Conservation (phyloP, 2,113 vertebrate species). For the Marmota flaviventris region DNA sequence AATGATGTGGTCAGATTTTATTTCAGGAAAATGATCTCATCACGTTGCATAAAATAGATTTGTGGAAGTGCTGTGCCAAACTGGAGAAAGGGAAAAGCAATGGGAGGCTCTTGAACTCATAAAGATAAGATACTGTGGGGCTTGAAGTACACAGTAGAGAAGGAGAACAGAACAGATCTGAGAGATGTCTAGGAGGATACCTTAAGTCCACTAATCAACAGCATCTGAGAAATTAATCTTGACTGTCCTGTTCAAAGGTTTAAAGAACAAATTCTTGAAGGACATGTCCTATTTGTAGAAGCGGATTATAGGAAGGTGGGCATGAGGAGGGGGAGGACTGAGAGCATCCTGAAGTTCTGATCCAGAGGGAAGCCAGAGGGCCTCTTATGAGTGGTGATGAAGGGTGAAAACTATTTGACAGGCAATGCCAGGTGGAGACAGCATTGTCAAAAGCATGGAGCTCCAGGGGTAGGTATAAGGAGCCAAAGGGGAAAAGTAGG, state of each 20-base stretch:
- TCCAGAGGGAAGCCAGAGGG: background rate
- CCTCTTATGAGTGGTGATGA: background rate
- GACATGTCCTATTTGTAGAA: background rate
- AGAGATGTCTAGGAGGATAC: background rate
- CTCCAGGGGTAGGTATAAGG: background rate
- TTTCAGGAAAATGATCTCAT: conserved; percentile 44
- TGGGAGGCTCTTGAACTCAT: background rate
- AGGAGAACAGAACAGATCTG: background rate
- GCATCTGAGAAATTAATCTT: background rate
- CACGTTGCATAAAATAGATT: conserved; percentile 37
- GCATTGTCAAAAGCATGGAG: background rate
- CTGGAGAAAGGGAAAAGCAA: background rate
- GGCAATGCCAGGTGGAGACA: background rate
- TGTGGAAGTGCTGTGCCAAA: background rate
- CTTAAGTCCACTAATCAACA: background rate
- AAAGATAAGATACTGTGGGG: too few species aligned
- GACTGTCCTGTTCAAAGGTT: background rate
- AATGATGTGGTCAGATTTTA: conserved; percentile 8
- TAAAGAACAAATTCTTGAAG: background rate
- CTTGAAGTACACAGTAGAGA: background rate
- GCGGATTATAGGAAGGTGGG: background rate
- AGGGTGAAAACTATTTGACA: background rate
- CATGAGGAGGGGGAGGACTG: background rate
- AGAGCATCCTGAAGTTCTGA: background rate
- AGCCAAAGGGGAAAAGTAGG: background rate